Conservation (phyloP, 2,888 invertebrate genomes). For the Scaptomyza flava region DNA sequence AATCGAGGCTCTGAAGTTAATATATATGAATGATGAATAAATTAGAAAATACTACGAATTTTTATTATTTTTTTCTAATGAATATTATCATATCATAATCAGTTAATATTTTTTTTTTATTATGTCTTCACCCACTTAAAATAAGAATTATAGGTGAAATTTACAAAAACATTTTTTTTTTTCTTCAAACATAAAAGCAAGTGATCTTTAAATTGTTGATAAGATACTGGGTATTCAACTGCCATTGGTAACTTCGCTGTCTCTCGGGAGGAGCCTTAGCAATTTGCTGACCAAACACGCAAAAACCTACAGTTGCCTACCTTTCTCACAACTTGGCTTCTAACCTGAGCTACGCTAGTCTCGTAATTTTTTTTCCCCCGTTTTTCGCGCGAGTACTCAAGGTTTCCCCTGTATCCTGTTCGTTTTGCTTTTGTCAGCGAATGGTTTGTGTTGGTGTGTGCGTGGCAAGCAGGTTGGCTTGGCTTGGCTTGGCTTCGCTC, state of each 20-base stretch:
- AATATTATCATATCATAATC: no score
- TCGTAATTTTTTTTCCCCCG: slow-evolving; percentile 11
- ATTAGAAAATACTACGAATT: no score
- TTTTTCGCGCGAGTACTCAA: slow-evolving; percentile 22
- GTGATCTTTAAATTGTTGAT: neutral
- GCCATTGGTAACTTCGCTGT: slow-evolving; percentile 39
- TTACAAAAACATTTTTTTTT: no score
- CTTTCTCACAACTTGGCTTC: slow-evolving; percentile 20
- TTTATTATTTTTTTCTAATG: no score
- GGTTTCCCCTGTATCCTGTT: slow-evolving; percentile 19
- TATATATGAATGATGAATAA: no score
- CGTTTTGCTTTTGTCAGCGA: slow-evolving; percentile 43
- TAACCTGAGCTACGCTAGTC: slow-evolving; percentile 44
- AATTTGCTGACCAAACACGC: slow-evolving; percentile 46
- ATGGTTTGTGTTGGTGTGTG: slow-evolving; percentile 18
- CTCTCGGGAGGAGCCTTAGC: slow-evolving; percentile 59
- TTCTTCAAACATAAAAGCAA: neutral
- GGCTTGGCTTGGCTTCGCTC: slow-evolving; percentile 40
- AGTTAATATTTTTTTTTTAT: no score
- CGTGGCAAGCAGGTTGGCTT: slow-evolving; percentile 32
- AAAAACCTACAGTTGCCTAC: neutral
- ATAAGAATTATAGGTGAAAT: no score
- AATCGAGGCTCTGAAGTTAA: no score
- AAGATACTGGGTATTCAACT: slow-evolving; percentile 32
- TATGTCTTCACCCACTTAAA: no score